These are phyloP conservation scores for Epinephelus malabaricus DNA, from an alignment of 2,797 vertebrate genomes.

Conservation along the genomic window DNA sequence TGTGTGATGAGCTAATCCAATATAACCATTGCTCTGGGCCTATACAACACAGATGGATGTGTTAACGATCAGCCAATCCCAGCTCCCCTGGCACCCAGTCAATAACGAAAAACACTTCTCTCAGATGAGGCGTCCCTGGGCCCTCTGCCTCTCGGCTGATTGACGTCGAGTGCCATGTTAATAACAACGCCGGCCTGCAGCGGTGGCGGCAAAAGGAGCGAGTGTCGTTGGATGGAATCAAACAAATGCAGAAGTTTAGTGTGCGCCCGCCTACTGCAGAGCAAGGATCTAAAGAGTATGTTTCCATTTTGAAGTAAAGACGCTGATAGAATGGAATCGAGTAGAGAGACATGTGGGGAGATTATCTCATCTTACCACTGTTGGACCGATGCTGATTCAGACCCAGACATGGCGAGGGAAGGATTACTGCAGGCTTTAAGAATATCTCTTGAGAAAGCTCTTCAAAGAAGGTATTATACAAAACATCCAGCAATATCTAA, in stretches of 20 bases:
- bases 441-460: constrained; percentile 73
- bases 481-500: constrained; percentile 79
- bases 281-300: constrained; percentile 24
- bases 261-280: constrained; percentile 12
- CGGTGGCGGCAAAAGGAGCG: not conserved
- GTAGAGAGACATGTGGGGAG: constrained; percentile 61
- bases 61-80: constrained; percentile 42
- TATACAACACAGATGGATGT: constrained; percentile 53
- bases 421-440: constrained; percentile 77
- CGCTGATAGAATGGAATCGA: constrained; percentile 46
- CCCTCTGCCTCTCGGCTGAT: constrained; percentile 34
- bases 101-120: constrained; percentile 37
- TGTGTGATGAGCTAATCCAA: constrained; percentile 42
- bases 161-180: constrained; percentile 29
- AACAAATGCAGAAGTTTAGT: constrained; percentile 45
- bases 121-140: not conserved
- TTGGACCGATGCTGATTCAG: constrained; percentile 72
- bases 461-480: constrained; percentile 79
- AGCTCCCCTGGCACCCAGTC: constrained; percentile 26
- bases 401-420: constrained; percentile 64
- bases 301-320: constrained; percentile 59
- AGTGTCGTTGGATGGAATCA: constrained; percentile 20
- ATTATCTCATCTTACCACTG: constrained; percentile 77
- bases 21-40: constrained; percentile 45
- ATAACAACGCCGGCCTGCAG: constrained; percentile 30